Conservation (phyloP, 2,797 vertebrate species). For the Jordanella pulchra region DNA sequence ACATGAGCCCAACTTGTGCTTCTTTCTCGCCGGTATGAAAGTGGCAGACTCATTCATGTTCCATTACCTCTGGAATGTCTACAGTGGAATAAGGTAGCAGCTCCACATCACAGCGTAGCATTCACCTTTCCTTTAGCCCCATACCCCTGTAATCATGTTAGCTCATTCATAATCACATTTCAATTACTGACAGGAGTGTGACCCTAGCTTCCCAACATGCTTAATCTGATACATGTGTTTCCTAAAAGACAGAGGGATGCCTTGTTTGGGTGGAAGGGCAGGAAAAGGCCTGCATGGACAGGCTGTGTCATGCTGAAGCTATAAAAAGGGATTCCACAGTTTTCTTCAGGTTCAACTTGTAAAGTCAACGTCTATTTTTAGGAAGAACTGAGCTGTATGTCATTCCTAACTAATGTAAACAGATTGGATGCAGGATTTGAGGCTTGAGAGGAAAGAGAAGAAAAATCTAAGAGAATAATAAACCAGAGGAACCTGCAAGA, state of each 20-base stretch:
- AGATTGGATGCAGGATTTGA: slow-evolving; percentile 13
- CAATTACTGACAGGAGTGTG: slow-evolving; percentile 82
- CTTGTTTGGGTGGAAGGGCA: slow-evolving; percentile 61
- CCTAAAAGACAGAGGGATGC: slow-evolving; percentile 70
- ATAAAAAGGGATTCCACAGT: slow-evolving; percentile 75
- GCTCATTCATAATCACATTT: slow-evolving; percentile 82
- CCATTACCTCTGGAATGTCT: slow-evolving; percentile 78
- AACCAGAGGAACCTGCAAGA: slow-evolving; percentile 16
- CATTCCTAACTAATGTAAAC: slow-evolving; percentile 62
- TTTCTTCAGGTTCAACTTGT: slow-evolving; percentile 67
- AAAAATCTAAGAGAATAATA: background rate
- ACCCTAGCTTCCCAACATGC: slow-evolving; percentile 75
- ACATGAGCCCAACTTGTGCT: slow-evolving; percentile 22
- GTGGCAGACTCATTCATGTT: slow-evolving; percentile 69
- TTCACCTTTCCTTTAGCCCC: slow-evolving; percentile 73
- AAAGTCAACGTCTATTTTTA: slow-evolving; percentile 79
- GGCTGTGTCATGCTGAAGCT: slow-evolving; percentile 78
- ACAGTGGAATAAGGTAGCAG: slow-evolving; percentile 62
- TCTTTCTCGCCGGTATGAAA: slow-evolving; percentile 32
- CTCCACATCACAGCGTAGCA: slow-evolving; percentile 72
- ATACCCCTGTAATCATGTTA: slow-evolving; percentile 78
- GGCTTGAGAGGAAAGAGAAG: background rate
- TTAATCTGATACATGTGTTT: slow-evolving; percentile 84
- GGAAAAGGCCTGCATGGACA: slow-evolving; percentile 52
- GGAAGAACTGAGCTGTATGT: slow-evolving; percentile 50